Evolutionary conservation across 2,888 invertebrate species (phyloP), one percentile per base, ranked within the genome.

Genomic region (Drosophila austrosaltans): DNA sequence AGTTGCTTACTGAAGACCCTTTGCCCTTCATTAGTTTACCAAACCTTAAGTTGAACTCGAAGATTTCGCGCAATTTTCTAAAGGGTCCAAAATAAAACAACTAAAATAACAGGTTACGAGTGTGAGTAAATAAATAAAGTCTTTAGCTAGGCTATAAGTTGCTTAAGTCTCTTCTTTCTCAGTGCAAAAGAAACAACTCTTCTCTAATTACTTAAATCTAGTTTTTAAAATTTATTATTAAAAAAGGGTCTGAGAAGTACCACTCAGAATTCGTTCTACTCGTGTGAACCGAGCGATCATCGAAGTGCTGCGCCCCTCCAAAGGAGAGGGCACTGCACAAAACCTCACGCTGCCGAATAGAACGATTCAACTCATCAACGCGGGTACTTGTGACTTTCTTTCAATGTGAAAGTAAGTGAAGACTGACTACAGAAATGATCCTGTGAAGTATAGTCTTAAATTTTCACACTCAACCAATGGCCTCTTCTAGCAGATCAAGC

Each of bases 401-500:
- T 85, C 93, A 92, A 92, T 92, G 92, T 91, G 90, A 93, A 93
- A 93, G 93, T 91, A 91, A 92, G 91, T 90, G 93, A 94, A 94
- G 93, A 94, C 93, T 92, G 93, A 94, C 94, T 94, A 94, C 94
- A 94, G 94, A 94, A 94, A 94, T 94, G 94, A 94, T 94, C 94
- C 94, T 94, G 94, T 94, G 94, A 94, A 94, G 94, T 91, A 92
- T 92, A 92, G 92, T 92, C 92, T 92, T 92, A 89, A 89, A 0
- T 81, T 68, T 42, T 54, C 32, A 7, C 1, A 0, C 28, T 53
- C 61, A 39, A 70, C 1, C 53, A 10, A 32, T 8, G 8, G 16
- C 7, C 39, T 68, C 25, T 66, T 69, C 2, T 48, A 10, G 1
- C 0, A 1, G 6, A 2, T 3, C 8, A 0, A 3, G 3, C 42